Base-by-base conservation (phyloP, 2,888 invertebrate species). In the Allacma fusca region DNA sequence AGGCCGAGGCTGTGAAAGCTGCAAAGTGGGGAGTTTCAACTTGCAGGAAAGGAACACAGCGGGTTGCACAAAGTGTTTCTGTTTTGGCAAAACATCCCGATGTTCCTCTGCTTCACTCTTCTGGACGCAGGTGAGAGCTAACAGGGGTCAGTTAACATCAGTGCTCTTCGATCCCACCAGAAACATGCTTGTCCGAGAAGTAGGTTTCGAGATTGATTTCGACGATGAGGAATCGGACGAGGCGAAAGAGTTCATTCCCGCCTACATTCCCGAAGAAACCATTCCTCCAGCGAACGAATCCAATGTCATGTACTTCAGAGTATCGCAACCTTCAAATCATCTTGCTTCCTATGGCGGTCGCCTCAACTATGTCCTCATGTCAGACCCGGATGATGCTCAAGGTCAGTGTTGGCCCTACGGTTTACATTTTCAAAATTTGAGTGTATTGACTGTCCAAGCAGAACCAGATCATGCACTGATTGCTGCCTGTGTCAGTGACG, bases 41-140 rank as follows among this genome's bases (percentile, higher is more conserved):
- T 88, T 99, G 43, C 93, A 95, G 86, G 89, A 90, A 1, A 89
- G 88, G 76, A 96, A 98, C 86, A 92, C 93, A 0, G 91, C 93
- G 1, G 99, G 98, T 0, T 99, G 98, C 86, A 96, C 96, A 0
- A 93, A 94, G 83, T 99, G 99, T 86, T 98, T 96, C 91, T 99
- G 99, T 86, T 99, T 97, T 86, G 97, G 96, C 0, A 94, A 95
- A 87, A 95, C 97, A 0, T 92, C 92, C 0, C 89, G 93, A 9
- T 98, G 98, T 86, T 88, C 89, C 68, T 95, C 95, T 80, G 94
- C 97, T 0, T 91, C 90, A 80, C 88, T 94, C 34, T 89, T 90
- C 76, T 91, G 92, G 83, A 82, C 80, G 12, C 77, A 78, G 62
- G 76, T 81, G 0, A 80, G 80, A 9, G 81, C 81, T 7, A 68